These are phyloP conservation scores for Andrena chrysosceles DNA, from an alignment of 2,888 invertebrate genomes.

Conservation along the genomic window DNA sequence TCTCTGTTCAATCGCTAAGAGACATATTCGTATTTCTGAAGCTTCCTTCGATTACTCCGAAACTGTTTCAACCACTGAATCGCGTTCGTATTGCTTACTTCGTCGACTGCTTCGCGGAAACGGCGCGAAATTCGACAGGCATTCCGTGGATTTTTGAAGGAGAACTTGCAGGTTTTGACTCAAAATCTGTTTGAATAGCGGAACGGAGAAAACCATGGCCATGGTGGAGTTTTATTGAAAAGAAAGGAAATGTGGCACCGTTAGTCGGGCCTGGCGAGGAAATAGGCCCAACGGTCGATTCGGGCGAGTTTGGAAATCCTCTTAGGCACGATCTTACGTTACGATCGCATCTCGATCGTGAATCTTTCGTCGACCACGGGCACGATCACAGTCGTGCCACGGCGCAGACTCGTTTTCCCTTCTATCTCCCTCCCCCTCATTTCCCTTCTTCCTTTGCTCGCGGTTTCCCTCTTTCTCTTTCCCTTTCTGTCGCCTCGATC, in stretches of 20 bases:
- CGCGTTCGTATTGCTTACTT: background rate
- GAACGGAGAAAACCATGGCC: conserved; percentile 21
- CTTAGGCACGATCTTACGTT: conserved; percentile 64
- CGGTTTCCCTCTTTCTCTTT: conserved; percentile 40
- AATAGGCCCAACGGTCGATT: conserved; percentile 54
- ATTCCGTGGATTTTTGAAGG: background rate
- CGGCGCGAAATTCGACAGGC: background rate
- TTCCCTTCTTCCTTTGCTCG: conserved; percentile 37
- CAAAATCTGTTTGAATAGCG: conserved; percentile 8
- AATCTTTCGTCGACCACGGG: conserved; percentile 72
- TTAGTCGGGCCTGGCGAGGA: conserved; percentile 18
- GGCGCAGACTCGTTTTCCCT: conserved; percentile 81
- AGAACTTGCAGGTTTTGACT: conserved; percentile 4
- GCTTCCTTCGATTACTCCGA: background rate
- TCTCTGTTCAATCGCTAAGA: background rate
- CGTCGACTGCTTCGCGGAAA: background rate
- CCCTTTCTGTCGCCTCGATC: conserved; percentile 34
- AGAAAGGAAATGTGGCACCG: conserved; percentile 41
- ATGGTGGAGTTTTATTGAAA: conserved; percentile 25
- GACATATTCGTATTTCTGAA: background rate
- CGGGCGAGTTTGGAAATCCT: conserved; percentile 66
- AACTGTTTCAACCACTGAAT: background rate
- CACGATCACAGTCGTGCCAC: conserved; percentile 78
- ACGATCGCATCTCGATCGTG: conserved; percentile 72
- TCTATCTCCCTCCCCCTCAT: conserved; percentile 66